Conservation (phyloP, 2,797 vertebrate species). For the Coregonus ussuriensis region DNA sequence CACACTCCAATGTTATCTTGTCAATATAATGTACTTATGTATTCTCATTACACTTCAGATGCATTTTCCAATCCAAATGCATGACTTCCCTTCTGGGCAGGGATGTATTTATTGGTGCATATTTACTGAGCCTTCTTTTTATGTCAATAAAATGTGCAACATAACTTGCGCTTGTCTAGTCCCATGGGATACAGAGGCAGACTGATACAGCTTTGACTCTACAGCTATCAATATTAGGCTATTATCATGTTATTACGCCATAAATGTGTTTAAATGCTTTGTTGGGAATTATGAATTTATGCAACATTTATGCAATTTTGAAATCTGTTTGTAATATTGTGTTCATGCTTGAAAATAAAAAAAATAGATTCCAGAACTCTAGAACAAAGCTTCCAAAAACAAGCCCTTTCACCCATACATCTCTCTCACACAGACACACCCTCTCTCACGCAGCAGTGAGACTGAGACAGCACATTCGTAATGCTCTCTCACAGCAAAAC, state of each 20-base stretch:
- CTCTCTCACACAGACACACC: conserved; percentile 13
- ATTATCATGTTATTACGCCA: not conserved
- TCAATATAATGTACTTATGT: too few relatives aligned
- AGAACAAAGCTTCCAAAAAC: not conserved
- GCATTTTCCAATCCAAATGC: too few relatives aligned
- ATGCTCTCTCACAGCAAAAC: conserved; percentile 47
- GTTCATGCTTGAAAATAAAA: not conserved
- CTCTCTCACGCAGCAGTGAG: conserved; percentile 17
- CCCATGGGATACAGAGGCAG: not conserved
- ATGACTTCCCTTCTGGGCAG: too few relatives aligned
- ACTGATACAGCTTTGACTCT: not conserved
- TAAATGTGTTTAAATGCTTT: not conserved
- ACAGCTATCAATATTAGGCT: not conserved
- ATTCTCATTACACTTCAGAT: too few relatives aligned
- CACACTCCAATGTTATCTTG: too few relatives aligned
- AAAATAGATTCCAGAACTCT: too few relatives aligned
- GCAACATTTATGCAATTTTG: not conserved
- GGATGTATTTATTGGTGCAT: too few relatives aligned
- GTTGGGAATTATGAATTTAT: not conserved
- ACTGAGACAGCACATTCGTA: conserved; percentile 53
- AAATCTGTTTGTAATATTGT: not conserved
- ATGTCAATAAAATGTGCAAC: too few relatives aligned
- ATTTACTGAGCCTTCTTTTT: too few relatives aligned
- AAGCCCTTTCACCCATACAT: not conserved
- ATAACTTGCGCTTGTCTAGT: too few relatives aligned